phyloP scores from a whole-genome alignment of 2,797 vertebrate species.

The Columba guinea region DNA sequence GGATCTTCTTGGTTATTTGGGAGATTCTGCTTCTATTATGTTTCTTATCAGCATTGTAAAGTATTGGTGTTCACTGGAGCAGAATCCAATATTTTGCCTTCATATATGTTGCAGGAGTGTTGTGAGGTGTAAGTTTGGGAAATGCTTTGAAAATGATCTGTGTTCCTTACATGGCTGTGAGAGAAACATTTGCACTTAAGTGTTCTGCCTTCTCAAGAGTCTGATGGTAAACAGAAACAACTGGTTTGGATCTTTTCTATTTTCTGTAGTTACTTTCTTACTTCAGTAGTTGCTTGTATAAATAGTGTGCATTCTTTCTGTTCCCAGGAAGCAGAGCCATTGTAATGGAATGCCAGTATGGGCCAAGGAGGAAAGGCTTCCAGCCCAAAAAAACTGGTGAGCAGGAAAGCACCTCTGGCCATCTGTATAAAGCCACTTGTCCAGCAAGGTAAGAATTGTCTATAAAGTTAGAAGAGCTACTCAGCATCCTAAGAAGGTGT shows the following conservation, averaged over 20 bases:
- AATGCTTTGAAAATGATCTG: not conserved
- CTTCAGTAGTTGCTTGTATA: constrained; percentile 6
- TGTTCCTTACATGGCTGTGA: not conserved
- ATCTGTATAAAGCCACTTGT: constrained; percentile 85
- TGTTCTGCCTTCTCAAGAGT: not conserved
- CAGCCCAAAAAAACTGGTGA: constrained; percentile 81
- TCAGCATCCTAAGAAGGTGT: not conserved
- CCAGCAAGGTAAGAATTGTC: constrained; percentile 81
- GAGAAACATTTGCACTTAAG: not conserved
- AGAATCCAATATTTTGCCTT: not conserved
- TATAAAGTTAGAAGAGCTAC: not conserved
- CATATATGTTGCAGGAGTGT: not conserved
- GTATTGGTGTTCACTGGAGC: not conserved
- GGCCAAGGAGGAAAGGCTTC: constrained; percentile 85
- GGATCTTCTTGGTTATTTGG: not conserved
- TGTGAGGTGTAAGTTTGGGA: not conserved
- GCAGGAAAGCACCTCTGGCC: constrained; percentile 70
- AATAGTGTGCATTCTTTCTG: constrained; percentile 25
- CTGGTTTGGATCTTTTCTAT: not conserved
- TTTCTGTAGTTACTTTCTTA: not conserved
- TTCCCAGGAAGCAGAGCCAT: constrained; percentile 85
- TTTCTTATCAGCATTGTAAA: not conserved
- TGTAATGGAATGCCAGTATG: constrained; percentile 89
- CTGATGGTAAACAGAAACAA: not conserved
- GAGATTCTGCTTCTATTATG: not conserved